Conservation (phyloP, 2,888 invertebrate genomes). For the Sussaba pulchella region DNA sequence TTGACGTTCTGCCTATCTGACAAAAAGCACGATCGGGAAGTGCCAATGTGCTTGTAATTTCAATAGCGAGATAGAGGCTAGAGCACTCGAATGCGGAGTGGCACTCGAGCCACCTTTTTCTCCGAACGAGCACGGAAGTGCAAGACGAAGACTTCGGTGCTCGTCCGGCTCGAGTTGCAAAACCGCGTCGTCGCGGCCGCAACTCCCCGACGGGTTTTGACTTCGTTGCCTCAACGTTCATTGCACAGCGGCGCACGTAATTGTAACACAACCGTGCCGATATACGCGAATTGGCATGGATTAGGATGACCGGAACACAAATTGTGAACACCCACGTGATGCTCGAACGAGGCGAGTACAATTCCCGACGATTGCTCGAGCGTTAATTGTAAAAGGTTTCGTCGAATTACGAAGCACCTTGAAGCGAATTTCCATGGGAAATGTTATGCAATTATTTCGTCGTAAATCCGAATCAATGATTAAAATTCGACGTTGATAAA, state of each 20-base stretch:
- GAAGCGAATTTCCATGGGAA: neutral
- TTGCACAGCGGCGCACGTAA: constrained; percentile 18
- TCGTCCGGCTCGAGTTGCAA: neutral
- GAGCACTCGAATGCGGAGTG: constrained; percentile 45
- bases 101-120: constrained; percentile 47
- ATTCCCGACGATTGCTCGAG: constrained; percentile 28
- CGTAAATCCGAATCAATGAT: too few species aligned
- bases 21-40: constrained; percentile 43
- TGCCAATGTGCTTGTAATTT: constrained; percentile 60
- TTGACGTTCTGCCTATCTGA: constrained; percentile 29
- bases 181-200: neutral
- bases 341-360: constrained; percentile 20
- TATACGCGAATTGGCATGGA: constrained; percentile 47
- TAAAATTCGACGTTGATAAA: too few species aligned
- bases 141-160: constrained; percentile 1
- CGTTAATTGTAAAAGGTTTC: constrained; percentile 75
- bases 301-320: constrained; percentile 37
- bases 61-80: constrained; percentile 50
- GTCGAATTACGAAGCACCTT: constrained; percentile 78
- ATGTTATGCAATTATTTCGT: neutral
- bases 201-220: neutral
- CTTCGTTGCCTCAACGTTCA: constrained; percentile 20
- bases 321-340: constrained; percentile 50
- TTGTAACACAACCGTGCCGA: constrained; percentile 18
- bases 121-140: constrained; percentile 21